A percentile compares a stretch with the other conserved stretches of the same genome.
Conservation (phyloP, 2,888 invertebrate genomes). For the Nasonia oneida region DNA sequence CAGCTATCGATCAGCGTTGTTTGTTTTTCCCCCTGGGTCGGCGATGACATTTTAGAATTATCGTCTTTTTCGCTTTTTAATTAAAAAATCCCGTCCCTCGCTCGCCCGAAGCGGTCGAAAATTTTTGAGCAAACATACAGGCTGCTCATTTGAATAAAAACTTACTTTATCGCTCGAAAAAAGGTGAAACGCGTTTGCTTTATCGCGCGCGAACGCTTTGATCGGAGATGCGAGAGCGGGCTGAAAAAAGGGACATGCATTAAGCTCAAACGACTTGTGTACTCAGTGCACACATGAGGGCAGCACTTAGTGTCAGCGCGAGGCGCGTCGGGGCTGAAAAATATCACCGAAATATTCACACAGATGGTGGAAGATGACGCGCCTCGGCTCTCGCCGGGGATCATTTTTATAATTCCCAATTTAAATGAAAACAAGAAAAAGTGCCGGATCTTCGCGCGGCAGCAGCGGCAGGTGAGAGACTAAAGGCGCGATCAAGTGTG, state of each 20-base stretch:
- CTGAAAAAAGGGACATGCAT: constrained; percentile 24
- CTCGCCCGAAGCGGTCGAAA: neutral
- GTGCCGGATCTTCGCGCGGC: constrained; percentile 23
- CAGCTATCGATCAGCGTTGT: constrained; percentile 17
- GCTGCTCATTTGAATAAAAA: constrained; percentile 43
- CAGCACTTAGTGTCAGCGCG: constrained; percentile 65
- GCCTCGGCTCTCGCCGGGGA: constrained; percentile 21
- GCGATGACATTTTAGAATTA: neutral
- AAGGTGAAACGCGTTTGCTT: neutral
- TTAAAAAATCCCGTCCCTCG: neutral
- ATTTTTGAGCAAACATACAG: neutral
- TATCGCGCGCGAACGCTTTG: constrained; percentile 10
- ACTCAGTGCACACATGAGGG: constrained; percentile 28
- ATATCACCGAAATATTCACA: constrained; percentile 63
- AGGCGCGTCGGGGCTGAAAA: constrained; percentile 64
- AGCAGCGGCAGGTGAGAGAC: constrained; percentile 57
- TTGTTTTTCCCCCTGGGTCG: neutral
- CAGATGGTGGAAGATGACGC: constrained; percentile 12
- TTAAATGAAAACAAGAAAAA: constrained; percentile 64
- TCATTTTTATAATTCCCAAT: constrained; percentile 62
- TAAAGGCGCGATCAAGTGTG: constrained; percentile 54
- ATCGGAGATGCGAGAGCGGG: neutral
- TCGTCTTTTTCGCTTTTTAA: neutral
- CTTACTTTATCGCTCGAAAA: constrained; percentile 7
- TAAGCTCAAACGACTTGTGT: constrained; percentile 44